phyloP scores from a whole-genome alignment of 1,140 invertebrate genomes.

The Drosophila sulfurigaster region DNA sequence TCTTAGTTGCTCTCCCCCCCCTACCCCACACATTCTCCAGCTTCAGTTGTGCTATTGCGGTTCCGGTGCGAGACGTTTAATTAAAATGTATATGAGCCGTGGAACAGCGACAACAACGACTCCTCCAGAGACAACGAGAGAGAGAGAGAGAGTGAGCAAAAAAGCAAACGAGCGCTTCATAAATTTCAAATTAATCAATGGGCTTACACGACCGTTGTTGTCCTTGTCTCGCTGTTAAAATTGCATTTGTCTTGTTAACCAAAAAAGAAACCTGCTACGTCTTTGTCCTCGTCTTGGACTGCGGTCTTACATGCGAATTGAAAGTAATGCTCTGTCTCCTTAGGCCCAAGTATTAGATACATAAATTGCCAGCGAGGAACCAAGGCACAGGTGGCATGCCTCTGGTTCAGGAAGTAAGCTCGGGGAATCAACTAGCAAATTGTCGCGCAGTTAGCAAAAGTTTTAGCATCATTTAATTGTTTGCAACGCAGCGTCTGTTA shows the following conservation, averaged over 20 bases:
- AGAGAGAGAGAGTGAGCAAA: conserved; percentile 37
- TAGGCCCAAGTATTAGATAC: conserved; percentile 27
- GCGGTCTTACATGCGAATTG: conserved; percentile 62
- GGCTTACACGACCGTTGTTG: conserved; percentile 61
- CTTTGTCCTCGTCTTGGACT: not conserved
- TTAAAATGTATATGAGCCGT: conserved; percentile 78
- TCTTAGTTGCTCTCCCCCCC: conserved; percentile 12
- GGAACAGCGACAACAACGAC: conserved; percentile 19
- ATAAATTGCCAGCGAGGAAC: conserved; percentile 26
- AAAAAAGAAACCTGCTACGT: not conserved
- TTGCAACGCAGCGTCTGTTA: conserved; percentile 23
- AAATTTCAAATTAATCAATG: conserved; percentile 84
- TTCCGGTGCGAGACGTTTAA: conserved; percentile 69
- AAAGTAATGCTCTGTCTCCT: conserved; percentile 49
- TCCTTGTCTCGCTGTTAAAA: conserved; percentile 48
- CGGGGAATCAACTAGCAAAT: conserved; percentile 54
- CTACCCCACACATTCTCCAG: not conserved
- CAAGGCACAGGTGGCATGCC: not conserved
- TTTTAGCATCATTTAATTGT: conserved; percentile 43
- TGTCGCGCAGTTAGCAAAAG: conserved; percentile 65
- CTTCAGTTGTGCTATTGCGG: not conserved
- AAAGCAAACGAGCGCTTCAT: conserved; percentile 65
- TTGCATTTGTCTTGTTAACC: conserved; percentile 49
- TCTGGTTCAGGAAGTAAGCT: conserved; percentile 3
- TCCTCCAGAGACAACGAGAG: conserved; percentile 13